Evolutionary conservation across 2,888 invertebrate species (phyloP), one percentile per base, ranked within the genome.

Genomic region (Masnerella sp.): DNA sequence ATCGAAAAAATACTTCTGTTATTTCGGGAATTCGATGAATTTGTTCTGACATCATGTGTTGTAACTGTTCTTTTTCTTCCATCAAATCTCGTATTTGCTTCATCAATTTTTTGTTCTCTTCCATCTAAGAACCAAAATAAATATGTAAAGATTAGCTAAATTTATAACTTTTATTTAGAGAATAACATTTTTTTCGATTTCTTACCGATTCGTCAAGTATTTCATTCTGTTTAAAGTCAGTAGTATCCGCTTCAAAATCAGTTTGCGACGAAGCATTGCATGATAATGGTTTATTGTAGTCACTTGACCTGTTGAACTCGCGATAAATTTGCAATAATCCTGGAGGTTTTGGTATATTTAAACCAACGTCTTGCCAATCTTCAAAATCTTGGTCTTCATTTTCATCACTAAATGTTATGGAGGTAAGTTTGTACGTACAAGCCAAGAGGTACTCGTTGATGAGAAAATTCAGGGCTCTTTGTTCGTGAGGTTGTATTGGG

Each of bases 351-450:
- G 95, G 91, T 87, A 95, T 93, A 85, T 96, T 96, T 38, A 96
- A 88, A 0, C 96, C 96, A 9, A 96, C 95, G 88, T 96, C 96
- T 87, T 96, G 95, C 96, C 96, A 96, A 84, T 95, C 95, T 88
- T 96, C 95, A 89, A 95, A 95, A 88, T 95, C 95, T 92, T 96
- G 96, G 86, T 95, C 91, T 83, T 94, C 94, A 89, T 95, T 96
- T 89, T 96, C 96, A 90, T 96, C 96, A 30, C 95, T 93, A 88
- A 96, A 96, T 45, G 96, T 96, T 72, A 96, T 95, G 0, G 96
- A 94, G 2, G 96, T 95, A 15, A 96, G 88, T 87, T 96, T 96
- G 85, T 95, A 96, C 69, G 93, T 93, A 84, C 93, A 91, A 12
- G 91, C 88, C 47, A 96, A 88, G 12, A 96, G 89, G 85, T 96